Conservation (phyloP, 2,797 vertebrate species). For the Pantherophis alleghaniensis region DNA sequence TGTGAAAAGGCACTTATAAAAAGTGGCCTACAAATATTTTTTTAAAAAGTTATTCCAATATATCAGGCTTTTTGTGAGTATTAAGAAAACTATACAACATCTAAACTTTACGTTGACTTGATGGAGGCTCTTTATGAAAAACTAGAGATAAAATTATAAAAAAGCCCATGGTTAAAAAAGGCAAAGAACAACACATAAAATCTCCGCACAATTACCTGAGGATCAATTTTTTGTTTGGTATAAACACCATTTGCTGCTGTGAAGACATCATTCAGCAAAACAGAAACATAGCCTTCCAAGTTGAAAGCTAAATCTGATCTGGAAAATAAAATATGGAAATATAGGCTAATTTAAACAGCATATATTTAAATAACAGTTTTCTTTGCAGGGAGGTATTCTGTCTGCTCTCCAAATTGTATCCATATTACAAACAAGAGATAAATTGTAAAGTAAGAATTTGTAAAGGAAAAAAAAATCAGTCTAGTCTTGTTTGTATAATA, state of each 20-base stretch:
- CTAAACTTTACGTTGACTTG: background rate
- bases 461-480: background rate
- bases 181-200: background rate
- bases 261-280: conserved; percentile 89
- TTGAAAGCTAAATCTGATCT: conserved; percentile 92
- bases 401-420: background rate
- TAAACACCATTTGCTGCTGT: conserved; percentile 89
- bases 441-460: background rate
- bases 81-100: background rate
- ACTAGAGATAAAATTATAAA: background rate
- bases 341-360: conserved; percentile 14
- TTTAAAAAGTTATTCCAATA: background rate
- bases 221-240: conserved; percentile 87
- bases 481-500: background rate
- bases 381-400: background rate
- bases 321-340: conserved; percentile 12
- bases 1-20: background rate
- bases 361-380: background rate
- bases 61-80: too few species aligned
- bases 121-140: background rate
- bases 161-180: background rate
- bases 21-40: background rate
- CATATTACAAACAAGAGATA: background rate
- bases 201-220: conserved; percentile 72
- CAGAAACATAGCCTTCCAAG: conserved; percentile 81